These are phyloP conservation scores for Anguilla marmorata DNA, from an alignment of 2,797 vertebrate genomes.

Conservation along the genomic window DNA sequence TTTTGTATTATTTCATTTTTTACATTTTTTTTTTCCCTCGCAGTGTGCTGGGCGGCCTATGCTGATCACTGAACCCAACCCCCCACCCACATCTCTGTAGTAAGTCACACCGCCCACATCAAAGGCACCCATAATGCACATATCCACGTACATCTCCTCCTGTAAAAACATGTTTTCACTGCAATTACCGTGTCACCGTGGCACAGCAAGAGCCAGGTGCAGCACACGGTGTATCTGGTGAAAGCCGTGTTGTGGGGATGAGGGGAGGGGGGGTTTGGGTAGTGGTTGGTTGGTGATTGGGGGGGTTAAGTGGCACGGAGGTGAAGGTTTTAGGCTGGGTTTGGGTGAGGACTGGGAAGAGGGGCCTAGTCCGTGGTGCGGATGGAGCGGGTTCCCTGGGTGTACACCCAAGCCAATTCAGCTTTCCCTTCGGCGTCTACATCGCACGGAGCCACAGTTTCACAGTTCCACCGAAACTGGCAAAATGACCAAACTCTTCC, in stretches of 20 bases:
- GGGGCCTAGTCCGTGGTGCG: not conserved
- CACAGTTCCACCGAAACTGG: not conserved
- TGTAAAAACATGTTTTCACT: conserved; percentile 59
- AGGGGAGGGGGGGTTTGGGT: conserved; percentile 23
- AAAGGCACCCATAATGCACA: conserved; percentile 57
- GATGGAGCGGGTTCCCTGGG: not conserved
- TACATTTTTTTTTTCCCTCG: conserved; percentile 25
- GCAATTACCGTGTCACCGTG: conserved; percentile 51
- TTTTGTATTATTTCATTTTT: not conserved
- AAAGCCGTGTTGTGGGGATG: conserved; percentile 41
- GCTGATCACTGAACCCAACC: conserved; percentile 29
- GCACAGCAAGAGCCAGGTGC: conserved; percentile 52
- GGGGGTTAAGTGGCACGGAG: not conserved
- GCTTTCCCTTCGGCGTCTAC: not conserved
- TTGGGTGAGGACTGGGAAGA: not conserved
- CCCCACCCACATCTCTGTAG: conserved; percentile 50
- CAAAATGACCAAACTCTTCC: not conserved
- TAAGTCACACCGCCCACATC: conserved; percentile 55
- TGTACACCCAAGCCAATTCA: not conserved
- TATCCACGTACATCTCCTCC: conserved; percentile 55
- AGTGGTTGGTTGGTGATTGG: not conserved
- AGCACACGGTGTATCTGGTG: conserved; percentile 54
- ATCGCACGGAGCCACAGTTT: not conserved
- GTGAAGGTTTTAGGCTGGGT: not conserved
- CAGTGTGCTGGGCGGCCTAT: not conserved